phyloP scores from a whole-genome alignment of 1,140 invertebrate species.

The Anoplolepis gracilipes region DNA sequence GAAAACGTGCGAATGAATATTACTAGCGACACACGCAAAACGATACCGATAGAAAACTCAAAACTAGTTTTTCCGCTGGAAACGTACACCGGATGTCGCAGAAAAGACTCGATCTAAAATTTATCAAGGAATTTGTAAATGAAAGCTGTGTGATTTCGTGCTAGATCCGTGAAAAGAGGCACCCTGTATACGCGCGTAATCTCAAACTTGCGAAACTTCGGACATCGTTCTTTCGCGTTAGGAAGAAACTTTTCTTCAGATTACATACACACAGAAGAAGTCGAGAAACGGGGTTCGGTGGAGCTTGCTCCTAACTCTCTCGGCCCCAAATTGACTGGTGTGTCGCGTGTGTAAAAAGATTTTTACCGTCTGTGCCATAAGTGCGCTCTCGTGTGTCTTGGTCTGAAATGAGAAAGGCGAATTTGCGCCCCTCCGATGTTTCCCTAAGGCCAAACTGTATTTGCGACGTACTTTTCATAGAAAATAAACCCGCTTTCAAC shows the following conservation, averaged over 20 bases:
- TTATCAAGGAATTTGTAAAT: background rate
- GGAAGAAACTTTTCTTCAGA: constrained; percentile 50
- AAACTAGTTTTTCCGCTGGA: background rate
- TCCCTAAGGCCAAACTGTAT: constrained; percentile 13
- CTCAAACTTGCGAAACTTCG: constrained; percentile 32
- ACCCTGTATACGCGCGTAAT: constrained; percentile 30
- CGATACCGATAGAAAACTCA: constrained; percentile 21
- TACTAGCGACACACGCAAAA: background rate
- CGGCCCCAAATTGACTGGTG: constrained; percentile 43
- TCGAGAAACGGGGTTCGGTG: constrained; percentile 8
- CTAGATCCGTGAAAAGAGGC: background rate
- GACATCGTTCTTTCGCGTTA: constrained; percentile 10
- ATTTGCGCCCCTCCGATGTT: constrained; percentile 15
- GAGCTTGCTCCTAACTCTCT: constrained; percentile 14
- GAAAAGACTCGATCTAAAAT: background rate
- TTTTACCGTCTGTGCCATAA: constrained; percentile 42
- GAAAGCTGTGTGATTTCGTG: background rate
- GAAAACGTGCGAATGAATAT: constrained; percentile 34
- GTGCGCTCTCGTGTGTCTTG: constrained; percentile 42
- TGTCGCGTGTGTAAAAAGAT: constrained; percentile 51
- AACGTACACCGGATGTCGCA: background rate
- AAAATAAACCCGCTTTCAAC: background rate
- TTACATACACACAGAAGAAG: constrained; percentile 21
- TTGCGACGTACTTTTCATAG: background rate
- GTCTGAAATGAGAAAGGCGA: constrained; percentile 39